Evolutionary conservation across 2,888 invertebrate species (phyloP).

Genomic region (Chrysodeixis includens): DNA sequence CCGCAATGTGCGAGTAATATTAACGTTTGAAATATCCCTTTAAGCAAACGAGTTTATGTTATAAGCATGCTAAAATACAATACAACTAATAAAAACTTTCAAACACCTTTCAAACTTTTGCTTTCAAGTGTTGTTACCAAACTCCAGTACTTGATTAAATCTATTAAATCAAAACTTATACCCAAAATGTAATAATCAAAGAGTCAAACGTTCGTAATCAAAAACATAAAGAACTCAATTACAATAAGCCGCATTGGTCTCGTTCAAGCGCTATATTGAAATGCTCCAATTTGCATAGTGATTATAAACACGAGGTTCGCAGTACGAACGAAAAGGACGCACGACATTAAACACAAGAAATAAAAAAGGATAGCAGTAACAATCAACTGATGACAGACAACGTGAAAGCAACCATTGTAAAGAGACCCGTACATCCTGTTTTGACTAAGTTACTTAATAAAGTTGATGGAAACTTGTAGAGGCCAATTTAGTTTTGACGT

Average conservation of each 20-base stretch:
- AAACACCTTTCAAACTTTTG: conserved; percentile 10
- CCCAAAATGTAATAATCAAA: conserved; percentile 44
- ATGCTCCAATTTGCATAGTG: conserved; percentile 85
- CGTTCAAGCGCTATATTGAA: conserved; percentile 81
- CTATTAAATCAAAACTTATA: conserved; percentile 40
- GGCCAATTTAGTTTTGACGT: conserved; percentile 53
- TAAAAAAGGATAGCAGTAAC: conserved; percentile 55
- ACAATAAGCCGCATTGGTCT: conserved; percentile 76
- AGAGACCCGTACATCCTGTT: conserved; percentile 44
- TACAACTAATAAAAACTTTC: conserved; percentile 37
- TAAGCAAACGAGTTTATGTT: neutral
- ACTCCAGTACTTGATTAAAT: conserved; percentile 15
- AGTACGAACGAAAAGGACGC: conserved; percentile 63
- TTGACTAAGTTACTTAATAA: conserved; percentile 20
- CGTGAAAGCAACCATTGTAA: conserved; percentile 41
- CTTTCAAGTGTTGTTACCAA: conserved; percentile 8
- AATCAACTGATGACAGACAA: conserved; percentile 51
- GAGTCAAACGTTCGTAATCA: conserved; percentile 63
- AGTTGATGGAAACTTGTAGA: conserved; percentile 30
- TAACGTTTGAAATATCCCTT: neutral
- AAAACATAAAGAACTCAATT: conserved; percentile 77
- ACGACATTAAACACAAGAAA: conserved; percentile 50
- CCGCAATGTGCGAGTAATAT: neutral
- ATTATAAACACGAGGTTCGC: conserved; percentile 80
- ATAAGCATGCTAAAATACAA: neutral